phyloP scores from a whole-genome alignment of 2,888 invertebrate genomes.

The Metacarcinus magister region DNA sequence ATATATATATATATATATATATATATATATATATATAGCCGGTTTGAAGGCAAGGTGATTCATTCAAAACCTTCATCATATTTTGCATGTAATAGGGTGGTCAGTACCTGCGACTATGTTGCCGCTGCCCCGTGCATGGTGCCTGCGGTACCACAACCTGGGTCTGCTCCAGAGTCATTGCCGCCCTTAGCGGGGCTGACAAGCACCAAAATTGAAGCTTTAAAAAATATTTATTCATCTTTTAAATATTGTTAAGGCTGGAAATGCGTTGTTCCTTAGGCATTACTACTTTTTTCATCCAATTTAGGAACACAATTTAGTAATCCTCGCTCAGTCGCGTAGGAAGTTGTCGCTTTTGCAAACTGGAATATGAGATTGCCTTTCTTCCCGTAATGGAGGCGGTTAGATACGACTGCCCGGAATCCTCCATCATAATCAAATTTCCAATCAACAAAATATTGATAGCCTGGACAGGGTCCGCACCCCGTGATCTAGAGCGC shows the following conservation, averaged over 20 bases:
- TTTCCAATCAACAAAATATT: constrained; percentile 53
- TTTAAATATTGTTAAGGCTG: background rate
- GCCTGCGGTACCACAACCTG: background rate
- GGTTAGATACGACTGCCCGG: constrained; percentile 29
- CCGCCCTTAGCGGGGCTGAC: background rate
- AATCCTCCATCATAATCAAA: constrained; percentile 51
- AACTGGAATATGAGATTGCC: constrained; percentile 40
- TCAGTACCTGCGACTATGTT: background rate
- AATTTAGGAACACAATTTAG: background rate
- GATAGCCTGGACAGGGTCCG: constrained; percentile 46
- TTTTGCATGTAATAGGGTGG: background rate
- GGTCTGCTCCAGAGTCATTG: background rate
- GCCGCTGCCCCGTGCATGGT: background rate
- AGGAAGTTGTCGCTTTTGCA: constrained; percentile 8
- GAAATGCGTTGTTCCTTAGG: background rate
- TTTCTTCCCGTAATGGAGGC: constrained; percentile 46
- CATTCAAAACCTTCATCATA: background rate
- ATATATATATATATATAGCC: background rate
- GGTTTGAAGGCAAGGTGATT: background rate
- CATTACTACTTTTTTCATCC: background rate
- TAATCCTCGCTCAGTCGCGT: background rate
- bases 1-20: no score
- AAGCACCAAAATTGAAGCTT: background rate
- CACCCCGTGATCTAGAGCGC: constrained; percentile 26
- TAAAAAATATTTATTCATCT: background rate